Conservation (phyloP, 1,140 invertebrate species). For the Hyposmocoma kahamanoa region DNA sequence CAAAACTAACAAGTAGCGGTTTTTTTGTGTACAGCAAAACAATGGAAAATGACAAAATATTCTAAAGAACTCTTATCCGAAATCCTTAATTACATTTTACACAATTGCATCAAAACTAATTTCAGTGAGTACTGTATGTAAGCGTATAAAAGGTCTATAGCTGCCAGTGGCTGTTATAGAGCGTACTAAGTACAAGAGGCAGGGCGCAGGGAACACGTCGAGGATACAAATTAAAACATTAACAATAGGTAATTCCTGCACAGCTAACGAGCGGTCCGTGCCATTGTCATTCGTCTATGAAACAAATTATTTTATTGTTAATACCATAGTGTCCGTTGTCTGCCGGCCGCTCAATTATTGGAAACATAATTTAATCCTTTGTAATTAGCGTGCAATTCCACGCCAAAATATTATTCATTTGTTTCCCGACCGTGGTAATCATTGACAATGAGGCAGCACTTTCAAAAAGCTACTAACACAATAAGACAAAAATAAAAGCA, state of each 20-base stretch:
- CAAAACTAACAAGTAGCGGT: neutral
- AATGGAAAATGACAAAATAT: too few species aligned
- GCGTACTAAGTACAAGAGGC: constrained; percentile 12
- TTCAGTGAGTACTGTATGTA: too few species aligned
- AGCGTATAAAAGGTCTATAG: too few species aligned
- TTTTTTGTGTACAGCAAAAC: too few species aligned
- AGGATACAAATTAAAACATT: constrained; percentile 68
- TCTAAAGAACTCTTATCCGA: too few species aligned
- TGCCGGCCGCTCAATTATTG: constrained; percentile 18
- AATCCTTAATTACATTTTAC: too few species aligned
- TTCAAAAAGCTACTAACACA: constrained; percentile 8
- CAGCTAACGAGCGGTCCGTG: constrained; percentile 53
- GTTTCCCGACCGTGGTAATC: neutral
- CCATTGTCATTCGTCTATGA: constrained; percentile 54
- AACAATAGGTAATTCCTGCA: constrained; percentile 64
- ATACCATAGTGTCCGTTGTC: constrained; percentile 12
- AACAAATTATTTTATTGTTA: constrained; percentile 63
- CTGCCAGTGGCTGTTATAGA: too few species aligned
- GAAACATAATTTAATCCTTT: constrained; percentile 12
- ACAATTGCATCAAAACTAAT: too few species aligned
- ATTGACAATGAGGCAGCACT: neutral
- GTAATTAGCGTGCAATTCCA: neutral
- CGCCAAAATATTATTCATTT: neutral
- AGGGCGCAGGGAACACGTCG: constrained; percentile 18
- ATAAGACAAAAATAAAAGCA: constrained; percentile 24